Evolutionary conservation across 2,888 invertebrate genomes (phyloP), one percentile per base, ranked within the genome.

Genomic region (Scrobipalpa atriplicella): DNA sequence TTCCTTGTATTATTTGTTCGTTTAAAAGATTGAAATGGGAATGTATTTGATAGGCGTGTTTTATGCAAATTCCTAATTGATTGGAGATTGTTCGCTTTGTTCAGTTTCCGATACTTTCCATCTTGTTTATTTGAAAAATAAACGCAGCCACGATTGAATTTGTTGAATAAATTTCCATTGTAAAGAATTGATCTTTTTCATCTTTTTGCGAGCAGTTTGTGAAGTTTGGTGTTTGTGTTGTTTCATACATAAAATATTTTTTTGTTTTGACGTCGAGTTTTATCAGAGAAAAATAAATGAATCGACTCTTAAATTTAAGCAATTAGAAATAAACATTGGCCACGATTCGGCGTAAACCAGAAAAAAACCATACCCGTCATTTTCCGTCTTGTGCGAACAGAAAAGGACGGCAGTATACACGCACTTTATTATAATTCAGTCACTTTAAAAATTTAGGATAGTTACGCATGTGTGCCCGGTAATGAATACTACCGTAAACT

Each of bases 21-120:
- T 54, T 54, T 54, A 54, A 54, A 54, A 54, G 54, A 21, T 47
- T 47, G 16, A 47, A 47, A 47, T n/a, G 47, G 16, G 47, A 47
- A 54, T 21, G 18, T 54, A 19, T 54, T 54, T 21, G 54, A 54
- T 54, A 18, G 19, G 54, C 21, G 54, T 54, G 10, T 54, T 54
- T 54, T 10, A 21, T 54, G 21, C 54, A 54, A 21, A 54, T 54
- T 54, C 18, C 21, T 54, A 54, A 54, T 54, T 54, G 54, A 54
- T 54, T 21, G 11, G 19, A 21, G 21, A 54, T 54, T 18, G 54
- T 54, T 19, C 21, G 21, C 43, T 13, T 43, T 13, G 13, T 21
- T 21, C 52, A 16, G 54, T 54, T 16, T 52, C 16, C 19, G 19
- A 52, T 19, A 19, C 54, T 54, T 19, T 54, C 10, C 54, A 18